phyloP scores from a whole-genome alignment of 2,113 vertebrate species.

The Corythaeola cristata region DNA sequence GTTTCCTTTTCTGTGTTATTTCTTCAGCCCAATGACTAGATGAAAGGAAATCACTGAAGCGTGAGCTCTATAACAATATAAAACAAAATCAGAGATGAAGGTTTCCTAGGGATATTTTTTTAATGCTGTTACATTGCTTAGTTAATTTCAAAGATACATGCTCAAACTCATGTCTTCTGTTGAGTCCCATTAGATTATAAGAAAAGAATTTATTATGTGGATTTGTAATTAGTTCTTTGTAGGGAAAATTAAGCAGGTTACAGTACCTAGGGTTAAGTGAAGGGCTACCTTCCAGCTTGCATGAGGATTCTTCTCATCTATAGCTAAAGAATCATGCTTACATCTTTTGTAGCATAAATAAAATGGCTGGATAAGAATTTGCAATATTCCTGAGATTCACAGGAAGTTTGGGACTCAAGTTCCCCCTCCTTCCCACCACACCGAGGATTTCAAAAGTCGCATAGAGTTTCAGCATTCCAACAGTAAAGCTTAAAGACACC shows the following conservation, averaged over 20 bases:
- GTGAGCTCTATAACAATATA: slow-evolving; percentile 64
- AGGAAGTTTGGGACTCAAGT: not conserved
- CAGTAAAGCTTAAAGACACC: slow-evolving; percentile 54
- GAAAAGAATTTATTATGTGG: slow-evolving; percentile 78
- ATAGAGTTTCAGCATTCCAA: not conserved
- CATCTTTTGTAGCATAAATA: not conserved
- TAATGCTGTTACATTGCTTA: slow-evolving; percentile 66
- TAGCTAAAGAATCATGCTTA: not conserved
- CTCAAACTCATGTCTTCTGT: slow-evolving; percentile 54
- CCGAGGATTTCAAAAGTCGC: not conserved
- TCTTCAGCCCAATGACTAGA: slow-evolving; percentile 74
- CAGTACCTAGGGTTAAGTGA: not conserved
- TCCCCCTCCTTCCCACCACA: not conserved
- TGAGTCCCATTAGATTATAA: slow-evolving; percentile 26
- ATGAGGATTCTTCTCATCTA: not conserved
- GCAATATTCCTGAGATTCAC: not conserved
- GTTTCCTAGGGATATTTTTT: slow-evolving; percentile 50
- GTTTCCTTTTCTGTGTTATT: slow-evolving; percentile 64
- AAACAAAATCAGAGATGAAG: slow-evolving; percentile 75
- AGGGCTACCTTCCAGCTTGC: not conserved
- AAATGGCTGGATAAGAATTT: not conserved
- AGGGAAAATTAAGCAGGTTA: slow-evolving; percentile 22
- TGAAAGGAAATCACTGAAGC: slow-evolving; percentile 76
- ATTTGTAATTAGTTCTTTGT: slow-evolving; percentile 83
- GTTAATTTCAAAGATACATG: slow-evolving; percentile 76